Evolutionary conservation across 2,888 invertebrate species (phyloP), one percentile per base, ranked within the genome.

Genomic region (Caenorhabditis sulstoni): DNA sequence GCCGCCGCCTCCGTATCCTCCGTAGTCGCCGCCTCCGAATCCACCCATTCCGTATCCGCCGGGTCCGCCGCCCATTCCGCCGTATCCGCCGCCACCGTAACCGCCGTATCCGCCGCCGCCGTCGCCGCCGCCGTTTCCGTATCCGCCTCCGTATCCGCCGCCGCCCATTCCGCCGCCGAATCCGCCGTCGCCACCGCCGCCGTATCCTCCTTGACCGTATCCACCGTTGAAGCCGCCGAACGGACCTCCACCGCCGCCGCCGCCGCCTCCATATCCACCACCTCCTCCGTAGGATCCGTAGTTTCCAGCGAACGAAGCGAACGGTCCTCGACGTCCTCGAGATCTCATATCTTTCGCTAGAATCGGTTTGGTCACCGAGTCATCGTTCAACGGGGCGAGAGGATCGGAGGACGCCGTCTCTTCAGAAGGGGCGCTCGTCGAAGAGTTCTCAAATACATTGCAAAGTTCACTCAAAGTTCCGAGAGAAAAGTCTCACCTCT

Each of bases 11-110:
- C 77, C 77, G 14, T 50, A 45, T 3, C 77, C 77, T n/a, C 39
- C 49, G 20, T 57, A 58, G 7, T 64, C 79, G 47, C 62, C 67
- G 18, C 79, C 79, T 14, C 79, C 79, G 61, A 57, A 73, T 49
- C 79, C 79, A 3, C 79, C 79, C 74, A 74, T 74, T 20, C 79
- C 79, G 44, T 79, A 79, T 49, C 79, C 79, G 7, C 79, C 79
- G 16, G 67, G 68, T 64, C 79, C 79, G 11, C 79, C 79, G 52
- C 79, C 79, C 68, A 67, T 68, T 64, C 79, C 79, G 47, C 79
- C 79, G 59, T 73, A 79, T n/a, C 79, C 79, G 3, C 79, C 79
- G 35, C 73, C 74, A 53, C 67, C 67, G 53, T 79, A 78, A 41
- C 78, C 78, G 35, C 67, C 67, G 29, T 66, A 67, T 20, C 74